Evolutionary conservation across 2,888 invertebrate species (phyloP).

Genomic region (Diloba caeruleocephala): DNA sequence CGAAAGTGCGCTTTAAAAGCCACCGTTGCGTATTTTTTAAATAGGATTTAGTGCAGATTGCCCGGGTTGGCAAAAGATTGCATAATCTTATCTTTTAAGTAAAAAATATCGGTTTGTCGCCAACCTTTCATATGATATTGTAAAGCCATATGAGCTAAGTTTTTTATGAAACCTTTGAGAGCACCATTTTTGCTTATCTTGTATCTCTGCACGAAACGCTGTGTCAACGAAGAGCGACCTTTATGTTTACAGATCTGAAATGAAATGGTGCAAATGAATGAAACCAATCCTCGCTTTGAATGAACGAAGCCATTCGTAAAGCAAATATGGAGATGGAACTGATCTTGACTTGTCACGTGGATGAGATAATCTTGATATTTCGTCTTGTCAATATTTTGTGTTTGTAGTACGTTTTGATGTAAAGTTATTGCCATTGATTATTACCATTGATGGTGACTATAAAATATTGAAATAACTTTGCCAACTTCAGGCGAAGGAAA

Average conservation of each 20-base stretch:
- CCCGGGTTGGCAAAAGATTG: constrained; percentile 67
- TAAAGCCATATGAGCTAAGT: constrained; percentile 68
- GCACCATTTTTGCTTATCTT: constrained; percentile 46
- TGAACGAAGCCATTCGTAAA: constrained; percentile 63
- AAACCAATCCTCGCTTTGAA: constrained; percentile 59
- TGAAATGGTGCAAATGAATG: constrained; percentile 66
- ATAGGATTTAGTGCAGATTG: constrained; percentile 84
- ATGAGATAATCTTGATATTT: constrained; percentile 61
- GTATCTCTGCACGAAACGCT: constrained; percentile 46
- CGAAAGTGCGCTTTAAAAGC: constrained; percentile 78
- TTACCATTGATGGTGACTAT: no score
- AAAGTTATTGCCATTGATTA: background rate
- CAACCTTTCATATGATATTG: constrained; percentile 78
- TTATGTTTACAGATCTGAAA: constrained; percentile 58
- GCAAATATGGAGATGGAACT: constrained; percentile 66
- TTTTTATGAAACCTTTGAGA: constrained; percentile 55
- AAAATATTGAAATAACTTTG: no score
- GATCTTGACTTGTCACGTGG: constrained; percentile 57
- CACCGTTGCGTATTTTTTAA: constrained; percentile 84
- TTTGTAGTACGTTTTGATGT: background rate
- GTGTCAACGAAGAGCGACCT: constrained; percentile 47
- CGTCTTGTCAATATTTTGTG: constrained; percentile 36
- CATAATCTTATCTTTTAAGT: constrained; percentile 79
- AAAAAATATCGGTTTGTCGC: constrained; percentile 72
- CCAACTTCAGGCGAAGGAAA: no score